Evolutionary conservation across 2,797 vertebrate species (phyloP).

Genomic region (Mycteria americana): DNA sequence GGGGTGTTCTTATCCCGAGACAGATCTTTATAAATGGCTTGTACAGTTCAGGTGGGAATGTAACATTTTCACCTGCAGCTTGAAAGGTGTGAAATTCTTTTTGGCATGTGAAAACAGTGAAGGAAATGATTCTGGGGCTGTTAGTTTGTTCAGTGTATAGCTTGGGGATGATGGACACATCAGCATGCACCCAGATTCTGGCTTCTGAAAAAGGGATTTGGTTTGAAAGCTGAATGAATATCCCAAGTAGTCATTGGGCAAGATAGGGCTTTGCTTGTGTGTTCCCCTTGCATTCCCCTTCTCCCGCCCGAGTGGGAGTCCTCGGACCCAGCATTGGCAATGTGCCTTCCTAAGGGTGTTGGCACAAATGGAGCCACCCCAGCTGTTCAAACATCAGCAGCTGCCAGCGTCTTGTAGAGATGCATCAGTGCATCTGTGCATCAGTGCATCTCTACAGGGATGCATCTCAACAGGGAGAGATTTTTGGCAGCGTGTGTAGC

Average conservation of each 20-base stretch:
- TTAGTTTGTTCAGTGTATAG: background rate
- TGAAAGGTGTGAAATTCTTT: slow-evolving; percentile 38
- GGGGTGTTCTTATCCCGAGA: background rate
- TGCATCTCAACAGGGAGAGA: background rate
- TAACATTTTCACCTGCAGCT: slow-evolving; percentile 26
- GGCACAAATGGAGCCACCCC: background rate
- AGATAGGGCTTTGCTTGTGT: background rate
- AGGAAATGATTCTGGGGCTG: background rate
- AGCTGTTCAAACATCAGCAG: slow-evolving; percentile 13
- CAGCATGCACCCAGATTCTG: background rate
- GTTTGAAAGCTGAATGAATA: background rate
- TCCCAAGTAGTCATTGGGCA: background rate
- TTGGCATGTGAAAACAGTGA: background rate
- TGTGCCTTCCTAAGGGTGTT: background rate
- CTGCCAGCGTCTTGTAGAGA: slow-evolving; percentile 18
- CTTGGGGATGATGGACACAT: background rate
- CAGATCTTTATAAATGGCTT: slow-evolving; percentile 9
- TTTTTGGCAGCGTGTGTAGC: background rate
- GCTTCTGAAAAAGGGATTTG: background rate
- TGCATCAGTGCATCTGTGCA: background rate
- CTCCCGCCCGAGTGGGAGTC: background rate
- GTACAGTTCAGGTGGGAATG: background rate
- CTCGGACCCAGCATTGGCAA: background rate
- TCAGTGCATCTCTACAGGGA: too few species aligned
- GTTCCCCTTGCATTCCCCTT: background rate